Evolutionary conservation across 2,113 vertebrate genomes (phyloP), one percentile per base, ranked within the genome.

Genomic region (Notothenia coriiceps): DNA sequence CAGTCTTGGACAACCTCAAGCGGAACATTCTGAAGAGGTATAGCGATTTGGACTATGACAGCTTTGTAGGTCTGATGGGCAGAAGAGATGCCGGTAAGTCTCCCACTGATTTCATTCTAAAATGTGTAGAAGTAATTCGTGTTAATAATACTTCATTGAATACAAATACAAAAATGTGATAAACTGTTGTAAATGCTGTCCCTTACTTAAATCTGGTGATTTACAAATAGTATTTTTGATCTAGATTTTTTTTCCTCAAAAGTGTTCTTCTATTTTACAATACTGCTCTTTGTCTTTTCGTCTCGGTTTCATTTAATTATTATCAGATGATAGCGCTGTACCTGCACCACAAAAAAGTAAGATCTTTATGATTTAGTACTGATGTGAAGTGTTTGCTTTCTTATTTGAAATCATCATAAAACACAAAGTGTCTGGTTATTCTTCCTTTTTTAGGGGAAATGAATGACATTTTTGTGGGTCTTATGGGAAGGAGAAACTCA

Each of bases 391-490:
- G 15, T 1, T 49, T 15, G 1, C 3, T 44, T 18, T 3, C 46
- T 17, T 15, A 14, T 46, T 13, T 72, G 0, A 59, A 63, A 43
- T 11, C 2, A 1, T 40, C 9, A 22, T 2, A 0, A 50, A 60
- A 55, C 13, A 46, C 0, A 49, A 4, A n/a, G 6, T 20, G 2
- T 5, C 46, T 56, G 1, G 2, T 54, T 61, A 10, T 76, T 65
- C 8, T 44, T 68, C 5, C 47, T 44, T 6, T 78, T 10, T 78
- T 17, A 98, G 97, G 97, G 72, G 96, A 97, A 77, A 97, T 98
- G 97, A 95, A 98, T 62, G 97, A 99, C 82, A 96, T 98, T 82
- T 99, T 99, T 87, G 96, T 98, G 89, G 97, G 97, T 60, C 96
- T 98, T 9, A 98, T 99, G 97, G 98, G 97, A 74, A 96, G 96